Evolutionary conservation across 2,888 invertebrate genomes (phyloP), one percentile per base, ranked within the genome.

Genomic region (Drosophila mercatorum): DNA sequence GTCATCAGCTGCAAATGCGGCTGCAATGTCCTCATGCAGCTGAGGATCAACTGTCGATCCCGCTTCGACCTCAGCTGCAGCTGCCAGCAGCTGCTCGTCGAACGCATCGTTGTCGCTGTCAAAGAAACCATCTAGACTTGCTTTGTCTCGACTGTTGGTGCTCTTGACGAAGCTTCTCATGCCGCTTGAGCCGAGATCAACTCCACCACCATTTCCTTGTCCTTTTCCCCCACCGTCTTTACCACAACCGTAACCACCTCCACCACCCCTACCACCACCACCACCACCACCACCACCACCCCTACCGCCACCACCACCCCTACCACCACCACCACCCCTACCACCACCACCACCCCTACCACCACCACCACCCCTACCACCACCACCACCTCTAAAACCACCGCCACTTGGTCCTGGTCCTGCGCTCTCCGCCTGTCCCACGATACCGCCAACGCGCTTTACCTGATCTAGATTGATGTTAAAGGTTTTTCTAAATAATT

Each of bases 381-480:
- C 14, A 5, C 31, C 49, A 1, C 49, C 31, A 10, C 10, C 49
- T 8, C 51, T 28, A 0, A 36, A 63, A 0, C 64, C 64, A 0
- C 51, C 36, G 1, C 64, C 51, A 0, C 80, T 80, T 0, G 72
- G 78, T n/a, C 64, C 81, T 0, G 81, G 84, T 0, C 81, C 78
- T 2, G 61, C 52, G 10, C 53, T 47, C 0, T 44, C 47, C 22
- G 68, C 61, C 55, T 81, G 82, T 4, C 72, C 47, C 1, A 93
- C 92, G 70, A 93, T 93, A 14, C 83, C 75, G 0, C 92, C 93
- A 14, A 90, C 81, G 26, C 72, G 78, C 57, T 92, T 92, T 1
- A 93, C 91, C 38, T 80, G 79, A 34, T 92, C 93, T 40, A 89
- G 49, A 78, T 92, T 92, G 26, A 93, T 92, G 63, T 92, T 86